phyloP scores from a whole-genome alignment of 1,140 invertebrate species.

The Lordiphosa stackelbergi region DNA sequence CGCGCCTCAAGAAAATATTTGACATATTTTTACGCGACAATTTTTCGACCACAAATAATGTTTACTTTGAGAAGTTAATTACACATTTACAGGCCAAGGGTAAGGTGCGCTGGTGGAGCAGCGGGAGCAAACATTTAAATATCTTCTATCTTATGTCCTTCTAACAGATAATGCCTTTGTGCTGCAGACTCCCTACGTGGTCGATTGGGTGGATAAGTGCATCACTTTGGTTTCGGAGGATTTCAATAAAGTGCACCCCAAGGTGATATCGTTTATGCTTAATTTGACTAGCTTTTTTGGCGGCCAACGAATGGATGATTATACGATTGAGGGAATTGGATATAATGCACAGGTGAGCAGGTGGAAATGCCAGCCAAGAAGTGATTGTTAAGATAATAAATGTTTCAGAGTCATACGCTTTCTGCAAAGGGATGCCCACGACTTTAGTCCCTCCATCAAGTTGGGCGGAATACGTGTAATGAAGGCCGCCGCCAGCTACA shows the following conservation, averaged over 20 bases:
- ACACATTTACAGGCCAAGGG: slow-evolving; percentile 77
- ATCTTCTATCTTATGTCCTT: background rate
- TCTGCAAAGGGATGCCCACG: slow-evolving; percentile 30
- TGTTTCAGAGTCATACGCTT: slow-evolving; percentile 40
- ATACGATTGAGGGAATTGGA: slow-evolving; percentile 50
- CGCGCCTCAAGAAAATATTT: slow-evolving; percentile 68
- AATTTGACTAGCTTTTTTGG: slow-evolving; percentile 69
- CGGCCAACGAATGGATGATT: slow-evolving; percentile 67
- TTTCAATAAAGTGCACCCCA: slow-evolving; percentile 54
- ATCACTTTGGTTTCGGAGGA: slow-evolving; percentile 52
- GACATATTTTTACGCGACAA: slow-evolving; percentile 77
- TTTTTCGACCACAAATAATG: slow-evolving; percentile 78
- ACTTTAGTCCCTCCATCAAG: slow-evolving; percentile 79
- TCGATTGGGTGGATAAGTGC: slow-evolving; percentile 66
- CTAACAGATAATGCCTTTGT: slow-evolving; percentile 53
- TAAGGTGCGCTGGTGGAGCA: slow-evolving; percentile 21
- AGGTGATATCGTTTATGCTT: slow-evolving; percentile 74
- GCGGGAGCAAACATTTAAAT: slow-evolving; percentile 18
- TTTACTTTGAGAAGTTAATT: slow-evolving; percentile 78
- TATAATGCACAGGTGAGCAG: slow-evolving; percentile 59
- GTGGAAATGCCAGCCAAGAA: background rate
- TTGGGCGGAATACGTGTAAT: slow-evolving; percentile 81
- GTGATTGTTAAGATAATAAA: too few relatives aligned
- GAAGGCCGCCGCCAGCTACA: slow-evolving; percentile 78
- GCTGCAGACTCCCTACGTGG: slow-evolving; percentile 52